phyloP scores from a whole-genome alignment of 2,797 vertebrate species.

The Mycteria americana region DNA sequence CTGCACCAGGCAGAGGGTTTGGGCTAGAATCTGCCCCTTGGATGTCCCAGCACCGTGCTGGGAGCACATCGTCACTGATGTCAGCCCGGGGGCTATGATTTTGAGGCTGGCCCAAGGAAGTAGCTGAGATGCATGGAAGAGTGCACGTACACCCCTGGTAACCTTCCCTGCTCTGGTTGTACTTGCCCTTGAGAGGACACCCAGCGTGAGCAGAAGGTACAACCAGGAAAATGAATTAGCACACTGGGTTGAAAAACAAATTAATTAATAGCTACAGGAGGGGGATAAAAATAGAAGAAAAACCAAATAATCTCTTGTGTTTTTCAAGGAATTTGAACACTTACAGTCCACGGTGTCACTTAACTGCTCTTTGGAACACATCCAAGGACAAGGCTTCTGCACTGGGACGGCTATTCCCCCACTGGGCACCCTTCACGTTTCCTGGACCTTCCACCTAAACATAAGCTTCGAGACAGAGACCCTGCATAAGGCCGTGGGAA shows the following conservation, averaged over 20 bases:
- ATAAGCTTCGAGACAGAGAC: rapidly evolving
- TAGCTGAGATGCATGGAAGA: rapidly evolving
- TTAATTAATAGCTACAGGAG: rapidly evolving
- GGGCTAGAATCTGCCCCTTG: neutral
- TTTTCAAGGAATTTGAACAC: neutral
- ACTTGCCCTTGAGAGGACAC: neutral
- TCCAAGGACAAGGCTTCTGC: neutral
- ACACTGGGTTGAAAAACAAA: neutral
- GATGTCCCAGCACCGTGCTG: neutral
- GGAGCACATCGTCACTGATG: rapidly evolving
- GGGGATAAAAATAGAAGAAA: neutral
- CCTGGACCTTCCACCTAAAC: neutral
- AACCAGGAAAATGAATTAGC: neutral
- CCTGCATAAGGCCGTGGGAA: rapidly evolving
- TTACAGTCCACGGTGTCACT: rapidly evolving
- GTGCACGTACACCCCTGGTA: rapidly evolving
- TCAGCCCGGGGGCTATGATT: rapidly evolving
- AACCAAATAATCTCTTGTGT: rapidly evolving
- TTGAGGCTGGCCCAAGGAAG: neutral
- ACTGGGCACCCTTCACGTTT: neutral
- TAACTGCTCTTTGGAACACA: rapidly evolving
- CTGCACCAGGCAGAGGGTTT: neutral
- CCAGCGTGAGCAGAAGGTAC: neutral
- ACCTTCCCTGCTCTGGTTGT: neutral
- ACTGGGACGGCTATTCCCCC: rapidly evolving